Base-by-base conservation (phyloP, 1,140 invertebrate species). In the Drosophila melanogaster region DNA sequence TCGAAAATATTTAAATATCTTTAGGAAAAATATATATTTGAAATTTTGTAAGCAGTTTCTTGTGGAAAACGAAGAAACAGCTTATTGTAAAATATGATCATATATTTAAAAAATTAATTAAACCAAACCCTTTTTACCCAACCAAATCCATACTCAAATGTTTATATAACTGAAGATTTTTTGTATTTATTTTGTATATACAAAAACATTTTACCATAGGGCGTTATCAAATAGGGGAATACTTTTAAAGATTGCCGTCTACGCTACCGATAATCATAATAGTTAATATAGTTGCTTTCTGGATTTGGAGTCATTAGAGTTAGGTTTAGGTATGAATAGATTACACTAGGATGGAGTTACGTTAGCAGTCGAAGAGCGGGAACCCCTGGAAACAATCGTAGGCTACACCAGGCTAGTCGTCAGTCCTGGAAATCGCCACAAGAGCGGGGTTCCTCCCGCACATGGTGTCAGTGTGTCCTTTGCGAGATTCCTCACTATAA, bases 401-500 rank as follows among this genome's bases (percentile, higher is more conserved):
- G 76, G 37, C n/a, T 17, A 66, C 47, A 62, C 71, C 60, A 24
- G 41, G 15, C 12, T 12, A 2, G 4, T 8, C 55, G 19, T 19
- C 37, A 35, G 58, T 26, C 35, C 10, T 14, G 64, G 74, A 78
- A 55, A 59, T 51, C 17, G 61, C 83, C 62, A 86, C 78, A 78
- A 86, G 83, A 56, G 83, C 65, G 61, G 83, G 83, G 79, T 89
- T 79, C 75, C 58, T 38, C 43, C 38, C 60, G 46, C 44, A 43
- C 59, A 49, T 40, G 19, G 8, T 38, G 30, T 47, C 46, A 22
- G 46, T 26, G 4, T 43, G 57, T 50, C 44, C 46, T 40, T n/a
- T 17, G 33, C 38, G 43, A 41, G 46, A 44, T 59, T 46, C 17
- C 15, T 61, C 53, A 92, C 87, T 95, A 97, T 92, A 96, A 94